phyloP scores from a whole-genome alignment of 2,888 invertebrate species.

The Pocota personata region DNA sequence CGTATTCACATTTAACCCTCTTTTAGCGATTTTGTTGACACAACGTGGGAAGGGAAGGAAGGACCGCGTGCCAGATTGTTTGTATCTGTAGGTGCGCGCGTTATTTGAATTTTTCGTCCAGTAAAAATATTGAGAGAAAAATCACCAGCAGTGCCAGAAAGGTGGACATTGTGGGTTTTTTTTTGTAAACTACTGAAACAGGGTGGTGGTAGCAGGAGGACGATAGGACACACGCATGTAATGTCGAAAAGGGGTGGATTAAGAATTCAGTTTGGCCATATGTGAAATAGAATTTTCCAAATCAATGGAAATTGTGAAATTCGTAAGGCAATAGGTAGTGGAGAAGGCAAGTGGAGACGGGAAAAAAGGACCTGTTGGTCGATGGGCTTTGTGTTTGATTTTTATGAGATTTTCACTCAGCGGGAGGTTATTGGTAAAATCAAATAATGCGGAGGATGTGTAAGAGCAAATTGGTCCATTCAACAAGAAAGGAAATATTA shows the following conservation, averaged over 20 bases:
- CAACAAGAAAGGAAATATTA: constrained; percentile 3
- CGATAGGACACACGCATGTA: constrained; percentile 22
- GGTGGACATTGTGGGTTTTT: background rate
- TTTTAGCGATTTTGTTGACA: constrained; percentile 47
- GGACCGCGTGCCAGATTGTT: background rate
- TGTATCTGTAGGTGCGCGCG: constrained; percentile 14
- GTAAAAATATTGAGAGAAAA: background rate
- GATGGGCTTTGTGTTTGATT: constrained; percentile 59
- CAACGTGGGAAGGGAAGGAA: constrained; percentile 3
- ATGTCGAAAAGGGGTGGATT: constrained; percentile 24
- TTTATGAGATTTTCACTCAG: constrained; percentile 67
- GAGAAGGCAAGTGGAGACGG: background rate
- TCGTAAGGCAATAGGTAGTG: background rate
- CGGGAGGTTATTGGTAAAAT: constrained; percentile 49
- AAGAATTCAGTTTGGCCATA: constrained; percentile 50
- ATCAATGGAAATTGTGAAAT: constrained; percentile 45
- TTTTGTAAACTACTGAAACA: constrained; percentile 14
- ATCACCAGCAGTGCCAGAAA: background rate
- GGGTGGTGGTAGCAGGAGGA: background rate
- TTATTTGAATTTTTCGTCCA: constrained; percentile 22
- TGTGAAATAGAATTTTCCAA: constrained; percentile 60
- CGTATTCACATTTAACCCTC: constrained; percentile 69
- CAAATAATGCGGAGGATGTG: constrained; percentile 13
- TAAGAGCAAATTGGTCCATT: constrained; percentile 32
- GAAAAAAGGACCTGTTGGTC: constrained; percentile 68